Evolutionary conservation across 2,113 vertebrate genomes (phyloP), one percentile per base, ranked within the genome.

Genomic region (Anhinga rufa): DNA sequence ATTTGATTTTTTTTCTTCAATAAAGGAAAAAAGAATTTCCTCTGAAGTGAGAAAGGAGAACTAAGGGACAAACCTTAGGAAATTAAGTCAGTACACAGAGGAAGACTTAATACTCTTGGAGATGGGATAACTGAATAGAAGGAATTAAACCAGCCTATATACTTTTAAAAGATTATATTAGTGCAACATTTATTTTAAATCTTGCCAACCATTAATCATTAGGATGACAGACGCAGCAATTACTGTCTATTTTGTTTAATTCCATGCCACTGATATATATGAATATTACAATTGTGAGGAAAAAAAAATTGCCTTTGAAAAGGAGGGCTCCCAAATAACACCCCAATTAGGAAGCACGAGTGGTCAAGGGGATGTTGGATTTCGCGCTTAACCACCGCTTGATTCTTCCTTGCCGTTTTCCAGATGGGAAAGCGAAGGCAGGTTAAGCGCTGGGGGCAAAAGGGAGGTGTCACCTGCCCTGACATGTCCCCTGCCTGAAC

Each of bases 221-320:
- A 94, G 42, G 48, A 88, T 64, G 92, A 95, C 86, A 94, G 78
- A 92, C 77, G 92, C 44, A 82, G 79, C 60, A 96, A 94, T 96
- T 93, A 91, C 82, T 92, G 87, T 78, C 90, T 93, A 77, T 96
- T 95, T 96, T 89, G 90, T 57, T 94, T 90, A 65, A 96, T 90
- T 92, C 68, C 60, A 34, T 91, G 71, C 44, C 64, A 40, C 52
- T 85, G 89, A 94, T 66, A 65, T 81, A 86, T 69, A 89, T 89
- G 87, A 95, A 87, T 94, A 95, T 81, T 69, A 94, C 52, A 85
- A 88, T 12, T 82, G 64, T 32, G 68, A 83, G 9, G 17, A n/a
- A 85, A 71, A 52, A n/a, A 29, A 28, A 52, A 29, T 38, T 69
- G 80, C 38, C 80, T 90, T 94, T 57, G 68, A 54, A 95, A 87